Evolutionary conservation across 64 coral and sea anemone genomes (phyloP), one percentile per base, ranked within the genome.

Genomic region (Actinia tenebrosa): DNA sequence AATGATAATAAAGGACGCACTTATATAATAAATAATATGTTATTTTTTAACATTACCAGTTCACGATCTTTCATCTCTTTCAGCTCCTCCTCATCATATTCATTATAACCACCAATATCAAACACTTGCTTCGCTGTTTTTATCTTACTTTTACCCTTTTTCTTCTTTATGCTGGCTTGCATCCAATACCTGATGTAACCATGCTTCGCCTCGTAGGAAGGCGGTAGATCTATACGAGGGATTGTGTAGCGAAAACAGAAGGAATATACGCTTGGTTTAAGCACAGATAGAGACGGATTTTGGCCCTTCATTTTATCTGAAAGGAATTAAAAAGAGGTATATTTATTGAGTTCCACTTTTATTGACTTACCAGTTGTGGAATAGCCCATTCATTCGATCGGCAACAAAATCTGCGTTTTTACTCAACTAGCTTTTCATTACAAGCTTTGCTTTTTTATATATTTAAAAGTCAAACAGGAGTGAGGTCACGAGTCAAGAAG

Each of bases 231-330:
- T 2, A 19, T 20, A 23, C 46, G 20, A 52, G 79, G 79, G 17
- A 81, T 81, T 47, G 79, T 81, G 16, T 19, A 81, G 0, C 79
- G 79, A 81, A 81, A 81, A 6, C 45, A 81, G 79, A 81, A 81
- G 7, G 43, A 45, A 81, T 81, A 30, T 2, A 42, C 26, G 25
- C 69, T 75, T 75, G 69, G 69, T 15, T 75, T 75, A 7, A 75
- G 69, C 69, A 75, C 27, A 42, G 23, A 30, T 18, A 3, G 22
- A 15, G 69, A 75, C 10, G 69, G 69, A 14, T 2, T 25, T 42
- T 75, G 14, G 3, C 26, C 13, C 26, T 75, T 75, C 13, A 42
- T 13, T 2, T 75, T 75, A 15, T 75, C 69, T 75, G 20, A 3
- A 37, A 75, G 25, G 30, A 37, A 37, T 37, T 37, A 27, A 75